Evolutionary conservation across 2,113 vertebrate species (phyloP).

Genomic region (Ptychochromis oligacanthus): DNA sequence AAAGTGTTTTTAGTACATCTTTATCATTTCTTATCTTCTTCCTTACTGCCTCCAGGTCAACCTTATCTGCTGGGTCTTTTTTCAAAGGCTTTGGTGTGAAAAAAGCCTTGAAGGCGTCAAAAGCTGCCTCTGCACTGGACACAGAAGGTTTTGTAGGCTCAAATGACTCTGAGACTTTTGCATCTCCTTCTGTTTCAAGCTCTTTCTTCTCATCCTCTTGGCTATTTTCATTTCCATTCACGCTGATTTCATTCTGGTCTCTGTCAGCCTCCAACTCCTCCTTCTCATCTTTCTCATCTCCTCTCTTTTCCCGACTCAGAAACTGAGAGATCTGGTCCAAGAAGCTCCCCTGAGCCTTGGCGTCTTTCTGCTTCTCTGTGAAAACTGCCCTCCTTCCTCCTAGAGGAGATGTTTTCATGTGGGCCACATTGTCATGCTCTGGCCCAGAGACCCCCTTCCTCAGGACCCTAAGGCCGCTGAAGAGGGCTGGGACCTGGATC

Average conservation of each 20-base stretch:
- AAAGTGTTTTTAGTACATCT: conserved; percentile 86
- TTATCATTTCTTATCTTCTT: conserved; percentile 87
- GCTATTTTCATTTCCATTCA: conserved; percentile 68
- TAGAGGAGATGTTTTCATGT: conserved; percentile 80
- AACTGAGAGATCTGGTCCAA: conserved; percentile 90
- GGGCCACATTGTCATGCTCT: conserved; percentile 77
- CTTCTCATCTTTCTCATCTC: conserved; percentile 61
- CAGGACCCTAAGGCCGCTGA: conserved; percentile 87
- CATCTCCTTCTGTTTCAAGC: conserved; percentile 20
- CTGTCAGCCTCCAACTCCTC: background rate
- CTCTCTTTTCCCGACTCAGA: conserved; percentile 81
- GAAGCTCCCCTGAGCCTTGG: conserved; percentile 76
- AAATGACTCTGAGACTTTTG: conserved; percentile 1
- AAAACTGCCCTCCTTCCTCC: conserved; percentile 72
- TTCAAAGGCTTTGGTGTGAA: conserved; percentile 86
- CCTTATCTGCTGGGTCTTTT: conserved; percentile 82
- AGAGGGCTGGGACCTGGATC: conserved; percentile 86
- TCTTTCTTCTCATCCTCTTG: conserved; percentile 50
- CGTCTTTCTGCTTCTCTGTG: conserved; percentile 57
- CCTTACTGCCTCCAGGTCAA: conserved; percentile 86
- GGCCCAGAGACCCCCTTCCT: conserved; percentile 83
- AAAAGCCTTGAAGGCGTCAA: conserved; percentile 93
- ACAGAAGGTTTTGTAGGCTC: conserved; percentile 31
- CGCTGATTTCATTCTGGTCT: conserved; percentile 1
- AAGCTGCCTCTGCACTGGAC: conserved; percentile 84